phyloP scores from a whole-genome alignment of 2,797 vertebrate genomes.

The Urophycis tenuis region DNA sequence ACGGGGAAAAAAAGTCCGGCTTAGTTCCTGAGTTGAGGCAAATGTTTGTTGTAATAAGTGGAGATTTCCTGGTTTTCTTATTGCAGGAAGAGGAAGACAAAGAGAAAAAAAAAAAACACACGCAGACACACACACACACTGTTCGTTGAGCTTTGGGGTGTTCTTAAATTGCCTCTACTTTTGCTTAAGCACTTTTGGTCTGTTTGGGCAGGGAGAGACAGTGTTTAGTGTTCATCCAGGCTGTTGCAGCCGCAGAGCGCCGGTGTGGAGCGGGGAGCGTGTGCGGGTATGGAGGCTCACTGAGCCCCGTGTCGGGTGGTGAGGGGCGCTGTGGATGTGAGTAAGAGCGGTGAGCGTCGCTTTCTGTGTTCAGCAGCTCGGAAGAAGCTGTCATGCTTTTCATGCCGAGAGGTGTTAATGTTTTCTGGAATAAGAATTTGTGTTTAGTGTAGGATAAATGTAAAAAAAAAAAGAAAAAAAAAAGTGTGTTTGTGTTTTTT shows the following conservation, averaged over 20 bases:
- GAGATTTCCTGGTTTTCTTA: constrained; percentile 85
- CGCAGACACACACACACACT: constrained; percentile 31
- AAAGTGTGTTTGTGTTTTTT: no score
- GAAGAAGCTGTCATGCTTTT: constrained; percentile 28
- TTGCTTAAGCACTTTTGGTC: constrained; percentile 41
- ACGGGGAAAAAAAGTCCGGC: constrained; percentile 45
- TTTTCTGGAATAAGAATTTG: constrained; percentile 35
- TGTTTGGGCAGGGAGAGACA: constrained; percentile 55
- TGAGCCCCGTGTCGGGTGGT: constrained; percentile 52
- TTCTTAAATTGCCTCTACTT: constrained; percentile 53
- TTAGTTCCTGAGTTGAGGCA: constrained; percentile 74
- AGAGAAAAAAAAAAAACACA: constrained; percentile 19
- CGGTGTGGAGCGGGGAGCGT: constrained; percentile 40
- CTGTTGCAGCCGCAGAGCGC: constrained; percentile 44
- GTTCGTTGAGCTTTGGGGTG: constrained; percentile 61
- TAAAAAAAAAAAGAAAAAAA: no score
- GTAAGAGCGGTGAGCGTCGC: constrained; percentile 62
- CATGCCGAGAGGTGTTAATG: constrained; percentile 46
- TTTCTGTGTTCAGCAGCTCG: constrained; percentile 27
- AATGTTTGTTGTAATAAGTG: constrained; percentile 90
- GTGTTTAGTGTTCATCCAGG: constrained; percentile 53
- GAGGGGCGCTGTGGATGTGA: constrained; percentile 55
- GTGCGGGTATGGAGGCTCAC: constrained; percentile 46
- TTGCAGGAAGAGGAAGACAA: constrained; percentile 32
- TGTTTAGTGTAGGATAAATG: not conserved